These are phyloP conservation scores for Carapus acus DNA, from an alignment of 2,797 vertebrate genomes.

Conservation along the genomic window DNA sequence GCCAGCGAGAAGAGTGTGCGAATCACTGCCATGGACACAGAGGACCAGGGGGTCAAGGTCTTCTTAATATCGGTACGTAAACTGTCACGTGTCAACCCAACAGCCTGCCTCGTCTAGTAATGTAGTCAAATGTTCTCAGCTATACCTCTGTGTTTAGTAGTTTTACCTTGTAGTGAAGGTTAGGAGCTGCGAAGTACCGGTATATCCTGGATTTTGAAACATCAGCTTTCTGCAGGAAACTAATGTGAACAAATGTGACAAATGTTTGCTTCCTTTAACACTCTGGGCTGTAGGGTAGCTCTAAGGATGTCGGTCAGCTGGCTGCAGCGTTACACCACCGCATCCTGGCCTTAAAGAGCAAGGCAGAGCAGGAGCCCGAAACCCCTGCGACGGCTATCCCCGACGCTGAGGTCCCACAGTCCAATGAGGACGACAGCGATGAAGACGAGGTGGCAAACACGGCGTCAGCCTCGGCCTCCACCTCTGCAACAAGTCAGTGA, in stretches of 20 bases:
- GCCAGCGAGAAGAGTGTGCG: constrained; percentile 97
- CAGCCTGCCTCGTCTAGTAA: too few relatives aligned
- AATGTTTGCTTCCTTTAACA: too few relatives aligned
- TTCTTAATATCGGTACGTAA: constrained; percentile 92
- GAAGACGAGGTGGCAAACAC: constrained; percentile 76
- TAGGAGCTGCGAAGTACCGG: too few relatives aligned
- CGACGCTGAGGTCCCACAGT: constrained; percentile 81
- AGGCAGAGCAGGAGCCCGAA: constrained; percentile 87
- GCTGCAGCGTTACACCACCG: constrained; percentile 94
- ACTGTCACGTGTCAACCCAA: too few relatives aligned
- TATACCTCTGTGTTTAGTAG: too few relatives aligned
- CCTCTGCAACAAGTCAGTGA: constrained; percentile 65
- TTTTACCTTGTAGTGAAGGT: too few relatives aligned
- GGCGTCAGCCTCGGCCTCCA: constrained; percentile 65
- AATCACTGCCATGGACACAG: constrained; percentile 96
- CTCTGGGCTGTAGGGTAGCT: constrained; percentile 79
- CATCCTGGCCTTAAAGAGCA: constrained; percentile 89
- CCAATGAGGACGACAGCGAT: constrained; percentile 92
- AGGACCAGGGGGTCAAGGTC: constrained; percentile 98
- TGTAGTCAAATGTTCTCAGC: too few relatives aligned
- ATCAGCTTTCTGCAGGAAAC: too few relatives aligned
- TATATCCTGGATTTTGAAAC: too few relatives aligned
- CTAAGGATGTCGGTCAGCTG: constrained; percentile 94
- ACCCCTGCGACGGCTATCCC: constrained; percentile 67
- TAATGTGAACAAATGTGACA: too few relatives aligned